Evolutionary conservation across 2,888 invertebrate genomes (phyloP), one percentile per base, ranked within the genome.

Genomic region (Ypsolopha scabrella): DNA sequence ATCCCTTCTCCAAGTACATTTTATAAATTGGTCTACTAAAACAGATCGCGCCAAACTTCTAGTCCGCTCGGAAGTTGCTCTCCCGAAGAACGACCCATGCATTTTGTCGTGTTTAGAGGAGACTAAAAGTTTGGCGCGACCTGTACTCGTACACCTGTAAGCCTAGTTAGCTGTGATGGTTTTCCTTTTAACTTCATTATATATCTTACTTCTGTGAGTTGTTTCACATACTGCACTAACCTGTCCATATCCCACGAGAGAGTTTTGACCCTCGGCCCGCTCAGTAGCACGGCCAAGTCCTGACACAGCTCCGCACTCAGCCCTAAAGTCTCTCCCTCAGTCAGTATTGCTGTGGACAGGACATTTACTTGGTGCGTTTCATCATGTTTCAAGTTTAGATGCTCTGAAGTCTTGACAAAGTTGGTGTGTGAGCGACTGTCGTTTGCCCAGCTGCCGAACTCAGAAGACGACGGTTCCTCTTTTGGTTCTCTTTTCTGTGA

Each of bases 241-340:
- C 85, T 75, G 52, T 82, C 74, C 72, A 91, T 80, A 51, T 90
- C 88, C 93, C 93, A 94, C 6, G 89, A 91, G 1, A 94, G 81
- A 45, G 91, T 88, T 63, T 93, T 92, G 58, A 92, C 89, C 48
- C 94, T 79, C 0, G 92, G 92, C 60, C 92, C 91, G 48, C 91
- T 91, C 11, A 93, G 73, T 52, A 93, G 87, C 6, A 92, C 91
- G 1, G 90, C 89, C 13, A 94, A 77, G 70, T 93, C 93, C 67
- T 92, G 91, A 63, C 91, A 90, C 37, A 92, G 67, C 54, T 90
- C 91, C 0, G 88, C 77, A 39, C 88, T 88, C 13, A 93, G 83
- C 0, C 91, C 92, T n/a, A 92, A 70, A 11, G 88, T 87, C 60
- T 91, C 91, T 9, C 89, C 90, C 61, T 90, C 90, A 0, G 68